Percentiles rank a stretch among this genome's conserved stretches.
Conservation (phyloP, 2,888 invertebrate genomes). For the Muscina levida region DNA sequence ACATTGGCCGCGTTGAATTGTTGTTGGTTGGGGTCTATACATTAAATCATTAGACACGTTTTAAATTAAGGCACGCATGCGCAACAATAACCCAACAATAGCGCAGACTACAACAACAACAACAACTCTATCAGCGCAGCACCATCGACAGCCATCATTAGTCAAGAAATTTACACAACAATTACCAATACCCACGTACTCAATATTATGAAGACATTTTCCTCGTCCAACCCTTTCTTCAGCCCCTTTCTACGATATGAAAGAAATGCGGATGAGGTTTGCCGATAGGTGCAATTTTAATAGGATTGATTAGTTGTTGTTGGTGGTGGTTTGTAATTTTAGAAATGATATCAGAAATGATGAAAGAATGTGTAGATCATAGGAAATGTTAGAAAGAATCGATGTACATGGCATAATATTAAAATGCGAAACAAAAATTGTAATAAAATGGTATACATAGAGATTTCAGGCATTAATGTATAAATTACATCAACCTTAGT, state of each 20-base stretch:
- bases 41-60: conserved; percentile 68
- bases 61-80: conserved; percentile 69
- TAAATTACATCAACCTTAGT: too few relatives aligned
- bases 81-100: conserved; percentile 35
- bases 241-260: conserved; percentile 11
- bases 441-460: too few relatives aligned
- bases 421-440: too few relatives aligned
- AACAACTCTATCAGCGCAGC: conserved; percentile 46
- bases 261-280: not conserved
- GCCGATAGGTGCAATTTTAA: not conserved
- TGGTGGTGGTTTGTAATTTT: not conserved
- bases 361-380: too few relatives aligned
- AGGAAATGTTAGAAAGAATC: too few relatives aligned
- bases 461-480: too few relatives aligned
- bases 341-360: conserved; percentile 12
- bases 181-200: conserved; percentile 23
- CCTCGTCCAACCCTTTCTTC: not conserved
- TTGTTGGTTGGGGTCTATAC: conserved; percentile 6
- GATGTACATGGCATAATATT: too few relatives aligned
- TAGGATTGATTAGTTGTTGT: conserved; percentile 37
- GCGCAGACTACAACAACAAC: conserved; percentile 12
- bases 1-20: too few relatives aligned
- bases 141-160: conserved; percentile 40
- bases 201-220: conserved; percentile 18
- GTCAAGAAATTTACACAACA: conserved; percentile 44